Evolutionary conservation across 2,797 vertebrate genomes (phyloP), one percentile per base, ranked within the genome.

Genomic region (Microctenopoma lineatum): DNA sequence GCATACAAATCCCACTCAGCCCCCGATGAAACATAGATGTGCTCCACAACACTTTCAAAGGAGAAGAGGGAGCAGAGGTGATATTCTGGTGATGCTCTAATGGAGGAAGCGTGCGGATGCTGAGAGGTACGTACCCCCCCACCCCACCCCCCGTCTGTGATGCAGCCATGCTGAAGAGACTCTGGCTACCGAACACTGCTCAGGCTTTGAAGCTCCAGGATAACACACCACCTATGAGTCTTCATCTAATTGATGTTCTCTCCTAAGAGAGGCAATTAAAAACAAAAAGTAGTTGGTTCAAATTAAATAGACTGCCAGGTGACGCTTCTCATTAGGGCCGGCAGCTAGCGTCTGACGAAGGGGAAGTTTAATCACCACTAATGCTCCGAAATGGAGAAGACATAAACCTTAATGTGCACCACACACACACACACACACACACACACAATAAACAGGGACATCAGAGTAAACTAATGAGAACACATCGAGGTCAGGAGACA

Each of bases 1-100:
- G 89, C 88, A 92, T 90, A 87, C 89, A 89, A 91, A 92, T 91
- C 86, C 84, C 86, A 84, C 80, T 82, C 83, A 27, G 65, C 52
- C 77, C n/a, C 52, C 73, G 76, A 81, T 90, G 41, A 90, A 90
- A 89, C 84, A 90, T 87, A 88, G 75, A 90, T 88, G 88, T 34
- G 68, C 66, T 60, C 36, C 2, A 39, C 21, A 86, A 89, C 77
- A 85, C 86, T 84, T 9, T 62, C 45, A 52, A 70, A 62, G 63
- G 56, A 77, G 63, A 77, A 75, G 66, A 76, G 14, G 18, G 47
- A 56, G 62, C 21, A 69, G 45, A 63, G 75, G 81, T 79, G 73
- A 87, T 84, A 76, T 89, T 88, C 84, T 78, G 61, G 73, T 70
- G 75, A 84, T 27, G 80, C 72, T 77, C 71, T 90, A 87, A 90